Base-by-base conservation (phyloP, 2,888 invertebrate genomes). In the Pyrochroa serraticornis region DNA sequence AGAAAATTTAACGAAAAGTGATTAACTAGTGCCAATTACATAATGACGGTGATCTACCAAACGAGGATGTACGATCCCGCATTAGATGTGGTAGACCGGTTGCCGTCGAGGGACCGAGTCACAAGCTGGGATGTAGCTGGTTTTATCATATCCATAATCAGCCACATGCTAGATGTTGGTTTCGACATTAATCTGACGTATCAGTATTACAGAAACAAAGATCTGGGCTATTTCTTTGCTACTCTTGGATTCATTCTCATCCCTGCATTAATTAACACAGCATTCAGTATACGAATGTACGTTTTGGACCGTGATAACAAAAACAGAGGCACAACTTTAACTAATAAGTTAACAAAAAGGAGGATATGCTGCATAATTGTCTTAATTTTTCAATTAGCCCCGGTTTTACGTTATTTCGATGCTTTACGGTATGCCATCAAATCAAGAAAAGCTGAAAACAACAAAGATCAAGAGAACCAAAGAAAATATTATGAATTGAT, bases 191-290 rank as follows among this genome's bases (percentile, higher is more conserved):
- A 89, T 75, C 79, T 91, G 30, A 89, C 89, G 8, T 82, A 85
- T 60, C 81, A 84, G 71, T 90, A 90, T 73, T 85, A 82, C 63
- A 68, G 83, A 58, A 80, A 81, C 14, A 75, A 77, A 8, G 81
- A 85, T 70, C 78, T 82, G 62, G 79, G 80, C 47, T 88, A 88
- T 76, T 91, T 90, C 71, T 81, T 83, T 14, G 85, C 88, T 78
- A 92, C 92, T 1, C 74, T 89, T 41, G 82, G 82, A 33, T 89
- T 91, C 71, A 87, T 92, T 64, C 79, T 90, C 42, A 75, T 90
- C 66, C 91, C 92, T 42, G 89, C 91, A 0, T 81, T 91, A 62
- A 85, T 91, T 30, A 91, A 89, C 75, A 90, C 89, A 7, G 84
- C 86, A 7, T 86, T 92, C 48, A 91, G 90, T 46, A 82, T 87